phyloP scores from a whole-genome alignment of 2,797 vertebrate genomes.

The Gymnothorax javanicus region DNA sequence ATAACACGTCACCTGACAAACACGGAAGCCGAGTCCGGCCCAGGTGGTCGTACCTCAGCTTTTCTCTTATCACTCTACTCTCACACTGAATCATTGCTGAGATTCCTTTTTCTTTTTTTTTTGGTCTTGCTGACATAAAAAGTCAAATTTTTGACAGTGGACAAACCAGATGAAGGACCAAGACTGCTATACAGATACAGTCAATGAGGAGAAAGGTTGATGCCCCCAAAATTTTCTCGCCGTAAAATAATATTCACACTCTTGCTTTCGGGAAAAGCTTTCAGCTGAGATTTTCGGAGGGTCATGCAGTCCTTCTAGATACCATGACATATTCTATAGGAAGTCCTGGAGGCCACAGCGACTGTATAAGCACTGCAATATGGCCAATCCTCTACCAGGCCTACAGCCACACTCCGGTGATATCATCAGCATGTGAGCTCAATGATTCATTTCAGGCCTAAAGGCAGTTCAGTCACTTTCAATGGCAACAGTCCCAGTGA shows the following conservation, averaged over 20 bases:
- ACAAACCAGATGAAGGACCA: not conserved
- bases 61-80: not conserved
- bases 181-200: not conserved
- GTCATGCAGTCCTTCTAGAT: not conserved
- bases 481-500: not conserved
- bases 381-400: not conserved
- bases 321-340: not conserved
- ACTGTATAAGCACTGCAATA: not conserved
- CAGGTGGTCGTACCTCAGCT: not conserved
- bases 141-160: not conserved
- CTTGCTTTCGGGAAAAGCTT: not conserved
- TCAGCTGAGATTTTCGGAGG: not conserved
- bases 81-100: not conserved
- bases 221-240: not conserved
- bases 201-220: not conserved
- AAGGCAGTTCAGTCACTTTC: not conserved
- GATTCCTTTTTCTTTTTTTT: not conserved
- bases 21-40: not conserved
- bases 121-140: not conserved
- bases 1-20: not conserved
- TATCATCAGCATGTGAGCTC: not conserved
- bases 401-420: not conserved
- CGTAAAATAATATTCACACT: not conserved
- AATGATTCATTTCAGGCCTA: not conserved
- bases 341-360: not conserved